These are phyloP conservation scores for Pocillopora meandrina DNA, from an alignment of 92 coral and sea anemone genomes.

Conservation along the genomic window DNA sequence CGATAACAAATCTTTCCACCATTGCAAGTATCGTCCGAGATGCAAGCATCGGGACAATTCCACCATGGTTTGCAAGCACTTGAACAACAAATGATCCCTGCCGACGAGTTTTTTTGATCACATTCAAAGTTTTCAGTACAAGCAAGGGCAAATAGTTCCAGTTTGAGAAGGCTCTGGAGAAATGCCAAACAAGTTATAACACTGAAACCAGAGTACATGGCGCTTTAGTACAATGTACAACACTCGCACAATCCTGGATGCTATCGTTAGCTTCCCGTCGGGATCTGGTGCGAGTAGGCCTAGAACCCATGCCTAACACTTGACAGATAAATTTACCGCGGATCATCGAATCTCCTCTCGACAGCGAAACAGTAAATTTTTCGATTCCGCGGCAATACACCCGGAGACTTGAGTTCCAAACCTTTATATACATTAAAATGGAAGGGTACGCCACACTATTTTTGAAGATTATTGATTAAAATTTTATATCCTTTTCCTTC, in stretches of 20 bases:
- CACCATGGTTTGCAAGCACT: constrained; percentile 11
- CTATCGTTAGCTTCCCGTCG: no score
- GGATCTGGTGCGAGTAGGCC: background rate
- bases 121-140: constrained; percentile 26
- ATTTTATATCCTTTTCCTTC: no score
- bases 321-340: no score
- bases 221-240: background rate
- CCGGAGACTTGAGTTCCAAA: no score
- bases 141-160: background rate
- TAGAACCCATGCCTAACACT: background rate
- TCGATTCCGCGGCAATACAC: no score
- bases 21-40: constrained; percentile 18
- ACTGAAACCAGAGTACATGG: background rate
- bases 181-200: constrained; percentile 3
- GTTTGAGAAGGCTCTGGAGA: constrained; percentile 7
- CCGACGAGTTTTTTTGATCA: background rate
- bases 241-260: background rate
- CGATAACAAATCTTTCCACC: constrained; percentile 18
- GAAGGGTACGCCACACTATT: no score
- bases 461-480: no score
- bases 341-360: no score
- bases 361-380: no score
- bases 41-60: constrained; percentile 19
- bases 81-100: constrained; percentile 4
- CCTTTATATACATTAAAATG: no score